Evolutionary conservation across 1,140 invertebrate species (phyloP).

Genomic region (Acromyrmex charruanus): DNA sequence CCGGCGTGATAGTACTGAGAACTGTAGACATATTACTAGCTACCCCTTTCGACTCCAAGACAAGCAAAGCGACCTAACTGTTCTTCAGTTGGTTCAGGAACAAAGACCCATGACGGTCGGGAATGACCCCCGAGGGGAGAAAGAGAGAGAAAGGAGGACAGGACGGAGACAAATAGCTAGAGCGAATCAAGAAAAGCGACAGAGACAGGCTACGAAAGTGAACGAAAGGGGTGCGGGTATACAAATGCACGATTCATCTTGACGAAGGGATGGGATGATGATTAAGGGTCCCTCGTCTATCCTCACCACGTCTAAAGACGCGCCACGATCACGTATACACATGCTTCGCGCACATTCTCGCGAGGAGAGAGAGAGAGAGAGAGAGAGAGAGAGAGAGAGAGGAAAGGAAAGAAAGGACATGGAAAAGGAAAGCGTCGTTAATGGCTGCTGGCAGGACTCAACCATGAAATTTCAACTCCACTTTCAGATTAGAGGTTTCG

Average conservation of each 20-base stretch:
- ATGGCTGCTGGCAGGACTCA: constrained; percentile 59
- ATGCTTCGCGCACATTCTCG: constrained; percentile 15
- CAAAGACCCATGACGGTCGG: constrained; percentile 46
- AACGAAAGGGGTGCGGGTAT: constrained; percentile 63
- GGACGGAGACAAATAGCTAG: constrained; percentile 48
- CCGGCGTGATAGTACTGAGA: constrained; percentile 36
- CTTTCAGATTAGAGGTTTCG: constrained; percentile 59
- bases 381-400: neutral
- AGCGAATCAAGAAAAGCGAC: constrained; percentile 46
- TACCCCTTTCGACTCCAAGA: constrained; percentile 53
- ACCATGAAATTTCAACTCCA: constrained; percentile 70
- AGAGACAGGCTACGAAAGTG: constrained; percentile 1
- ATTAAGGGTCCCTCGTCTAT: constrained; percentile 78
- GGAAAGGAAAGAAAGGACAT: neutral
- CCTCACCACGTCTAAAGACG: constrained; percentile 63
- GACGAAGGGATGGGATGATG: constrained; percentile 77
- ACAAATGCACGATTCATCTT: constrained; percentile 80
- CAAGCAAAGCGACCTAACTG: constrained; percentile 70
- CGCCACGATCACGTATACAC: constrained; percentile 27
- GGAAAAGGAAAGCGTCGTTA: constrained; percentile 54
- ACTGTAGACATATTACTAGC: constrained; percentile 37
- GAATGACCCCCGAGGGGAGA: constrained; percentile 2
- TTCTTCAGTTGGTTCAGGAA: constrained; percentile 54
- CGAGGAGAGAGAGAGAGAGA: neutral
- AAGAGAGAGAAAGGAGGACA: constrained; percentile 15